Conservation (phyloP, 2,888 invertebrate species). For the Proisotoma minuta region DNA sequence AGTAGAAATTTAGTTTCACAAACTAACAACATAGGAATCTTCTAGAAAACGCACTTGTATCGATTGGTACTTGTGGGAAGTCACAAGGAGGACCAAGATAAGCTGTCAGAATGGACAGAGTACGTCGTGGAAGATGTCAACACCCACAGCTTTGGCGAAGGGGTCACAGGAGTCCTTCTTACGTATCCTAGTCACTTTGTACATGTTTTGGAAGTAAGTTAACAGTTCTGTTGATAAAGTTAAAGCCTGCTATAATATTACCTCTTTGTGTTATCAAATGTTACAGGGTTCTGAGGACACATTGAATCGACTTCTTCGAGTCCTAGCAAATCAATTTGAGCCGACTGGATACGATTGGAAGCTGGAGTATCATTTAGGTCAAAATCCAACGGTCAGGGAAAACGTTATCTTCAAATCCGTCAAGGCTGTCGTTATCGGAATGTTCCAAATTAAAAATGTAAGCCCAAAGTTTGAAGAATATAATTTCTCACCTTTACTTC, state of each 20-base stretch:
- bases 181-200: slow-evolving; percentile 38
- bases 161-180: slow-evolving; percentile 35
- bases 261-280: not conserved
- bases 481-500: not conserved
- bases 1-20: too few relatives aligned
- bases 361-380: slow-evolving; percentile 8
- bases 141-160: slow-evolving; percentile 29
- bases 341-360: slow-evolving; percentile 23
- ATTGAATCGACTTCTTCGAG: slow-evolving; percentile 18
- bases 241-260: not conserved
- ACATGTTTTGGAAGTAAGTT: slow-evolving; percentile 40
- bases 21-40: too few relatives aligned
- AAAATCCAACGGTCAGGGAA: slow-evolving; percentile 5
- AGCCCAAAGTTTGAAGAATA: not conserved
- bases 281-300: slow-evolving; percentile 39
- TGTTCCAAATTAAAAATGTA: slow-evolving; percentile 27
- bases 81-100: slow-evolving; percentile 28
- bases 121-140: slow-evolving; percentile 35
- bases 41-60: slow-evolving; percentile 36
- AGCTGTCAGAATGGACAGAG: slow-evolving; percentile 28
- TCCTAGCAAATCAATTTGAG: slow-evolving; percentile 23
- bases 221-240: not conserved
- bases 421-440: slow-evolving; percentile 22
- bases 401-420: slow-evolving; percentile 17
- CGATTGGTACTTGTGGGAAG: slow-evolving; percentile 34